Base-by-base conservation (phyloP, 2,797 vertebrate species). In the Apogon hyalosoma region DNA sequence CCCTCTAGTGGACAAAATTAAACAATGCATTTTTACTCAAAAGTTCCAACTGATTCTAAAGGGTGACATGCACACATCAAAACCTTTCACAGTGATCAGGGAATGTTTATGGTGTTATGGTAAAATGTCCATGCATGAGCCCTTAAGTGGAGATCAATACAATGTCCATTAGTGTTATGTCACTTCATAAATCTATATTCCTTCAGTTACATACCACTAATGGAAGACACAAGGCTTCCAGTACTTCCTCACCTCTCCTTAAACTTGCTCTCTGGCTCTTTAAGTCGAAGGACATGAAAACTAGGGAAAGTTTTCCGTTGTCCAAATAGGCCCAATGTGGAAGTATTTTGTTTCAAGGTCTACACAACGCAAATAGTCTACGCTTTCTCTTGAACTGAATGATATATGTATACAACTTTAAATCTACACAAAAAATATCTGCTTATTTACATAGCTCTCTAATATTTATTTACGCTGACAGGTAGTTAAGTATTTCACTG, bases 121-220 rank as follows among this genome's bases (percentile, higher is more conserved):
- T 69, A 13, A 63, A 73, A 57, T 70, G 56, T 80, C 51, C 16
- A 65, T 40, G 39, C 53, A 52, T 53, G 18, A 75, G 43, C 0
- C 13, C 36, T 33, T 67, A 57, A 83, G 62, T 75, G 68, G 66
- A 80, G 65, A 59, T 82, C 75, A 80, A 80, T 80, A 79, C 46
- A 24, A 62, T 51, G 10, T 79, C 81, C 85, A 90, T 90, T 90
- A 86, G 81, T 49, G 45, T 75, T 54, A 73, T 79, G 65, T 75
- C 76, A 77, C 72, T 73, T 42, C 21, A 82, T 59, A 86, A 84
- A 88, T 85, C 78, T 55, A 88, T 82, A 87, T 69, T 57, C 21
- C 31, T 33, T 24, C 63, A 45, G 47, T 47, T 55, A 73, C 65
- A 69, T 19, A 63, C 33, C 48, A 71, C 10, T n/a, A 50, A 55